Base-by-base conservation (phyloP, 2,888 invertebrate genomes). In the Andrena trimmerana region DNA sequence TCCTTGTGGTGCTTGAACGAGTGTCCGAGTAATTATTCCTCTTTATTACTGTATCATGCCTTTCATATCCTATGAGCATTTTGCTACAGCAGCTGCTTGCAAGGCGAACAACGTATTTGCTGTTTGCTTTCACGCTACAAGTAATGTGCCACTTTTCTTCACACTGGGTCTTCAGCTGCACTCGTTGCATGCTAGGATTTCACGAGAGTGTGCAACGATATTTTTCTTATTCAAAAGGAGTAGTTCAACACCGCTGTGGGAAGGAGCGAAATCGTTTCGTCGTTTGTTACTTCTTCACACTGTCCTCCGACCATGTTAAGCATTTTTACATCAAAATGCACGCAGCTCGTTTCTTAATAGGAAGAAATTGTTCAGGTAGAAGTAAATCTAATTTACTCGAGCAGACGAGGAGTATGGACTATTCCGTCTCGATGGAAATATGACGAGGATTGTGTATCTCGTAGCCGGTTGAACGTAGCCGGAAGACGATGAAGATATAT, bases 391-490 rank as follows among this genome's bases (percentile, higher is more conserved):
- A 57, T 57, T 10, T 57, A 4, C 57, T 57, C 24, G 10, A 57
- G 57, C 24, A 27, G 57, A 57, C 57, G 27, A 57, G 24, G 3
- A 57, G 24, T 57, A 57, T 57, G 27, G 57, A 57, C 24, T 48
- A 24, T 66, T 42, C 65, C 33, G 65, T 36, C 42, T 16, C 42
- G 48, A 20, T 24, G 24, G 48, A 66, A 66, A 33, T 66, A 48
- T 48, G 62, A 42, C 42, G 57, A 57, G 57, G 10, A 24, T 27
- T 57, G 20, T 24, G 54, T 57, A 57, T 24, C 24, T 57, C 20
- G 24, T 24, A 57, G 57, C 24, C 54, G 54, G 10, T 57, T 57
- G 54, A 20, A 24, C 54, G 13, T 42, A 42, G 13, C 42, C 42
- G 42, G 42, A 42, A 42, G 42, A 42, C 42, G 42, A 24, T 57